Evolutionary conservation across 2,888 invertebrate species (phyloP).

Genomic region (Piscicola geometra): DNA sequence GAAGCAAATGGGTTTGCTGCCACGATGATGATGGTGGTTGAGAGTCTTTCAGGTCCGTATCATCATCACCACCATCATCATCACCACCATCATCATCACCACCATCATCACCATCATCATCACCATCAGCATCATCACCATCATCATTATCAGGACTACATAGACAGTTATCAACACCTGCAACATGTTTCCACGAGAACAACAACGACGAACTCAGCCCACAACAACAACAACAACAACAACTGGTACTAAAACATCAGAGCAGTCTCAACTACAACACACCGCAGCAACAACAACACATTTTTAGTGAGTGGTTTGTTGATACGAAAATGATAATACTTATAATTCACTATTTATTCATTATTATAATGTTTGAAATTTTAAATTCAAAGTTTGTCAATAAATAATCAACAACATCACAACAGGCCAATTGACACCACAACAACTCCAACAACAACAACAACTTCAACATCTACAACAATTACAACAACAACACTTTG

Average conservation of each 20-base stretch:
- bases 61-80: neutral
- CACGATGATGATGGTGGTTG: conserved; percentile 90
- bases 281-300: neutral
- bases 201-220: neutral
- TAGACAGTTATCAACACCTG: neutral
- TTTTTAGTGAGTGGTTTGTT: no score
- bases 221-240: neutral
- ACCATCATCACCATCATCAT: neutral
- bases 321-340: no score
- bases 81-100: neutral
- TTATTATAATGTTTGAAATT: no score
- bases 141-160: neutral
- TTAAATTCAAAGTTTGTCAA: no score
- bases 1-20: conserved; percentile 92
- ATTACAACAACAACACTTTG: neutral
- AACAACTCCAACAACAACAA: conserved; percentile 8
- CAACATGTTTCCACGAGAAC: neutral
- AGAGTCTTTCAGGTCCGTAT: conserved; percentile 61
- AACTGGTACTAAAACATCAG: neutral
- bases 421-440: conserved; percentile 5
- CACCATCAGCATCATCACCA: neutral
- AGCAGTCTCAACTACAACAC: neutral
- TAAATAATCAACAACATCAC: no score
- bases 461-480: conserved; percentile 11
- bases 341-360: no score